These are phyloP conservation scores for Muscicapa striata DNA, from an alignment of 2,797 vertebrate genomes.

Conservation along the genomic window DNA sequence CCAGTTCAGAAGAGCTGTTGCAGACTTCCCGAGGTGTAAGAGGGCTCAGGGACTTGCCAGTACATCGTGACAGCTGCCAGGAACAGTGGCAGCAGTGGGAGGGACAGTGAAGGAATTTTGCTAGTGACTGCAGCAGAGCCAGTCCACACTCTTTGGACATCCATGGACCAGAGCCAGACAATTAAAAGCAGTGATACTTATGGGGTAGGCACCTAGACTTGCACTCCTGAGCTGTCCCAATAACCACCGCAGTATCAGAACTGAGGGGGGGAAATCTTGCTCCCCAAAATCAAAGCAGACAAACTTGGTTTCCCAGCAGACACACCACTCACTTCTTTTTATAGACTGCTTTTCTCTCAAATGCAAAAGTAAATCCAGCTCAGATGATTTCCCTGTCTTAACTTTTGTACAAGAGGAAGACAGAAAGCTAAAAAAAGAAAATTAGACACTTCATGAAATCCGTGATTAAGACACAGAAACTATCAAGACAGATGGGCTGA, in stretches of 20 bases:
- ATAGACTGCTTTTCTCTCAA: conserved; percentile 7
- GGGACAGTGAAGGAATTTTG: neutral
- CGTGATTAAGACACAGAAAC: conserved; percentile 71
- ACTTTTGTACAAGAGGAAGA: conserved; percentile 66
- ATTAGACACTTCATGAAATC: conserved; percentile 69
- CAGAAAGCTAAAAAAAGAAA: conserved; percentile 69
- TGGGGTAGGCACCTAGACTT: accelerated
- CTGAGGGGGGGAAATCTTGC: neutral
- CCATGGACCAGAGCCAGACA: neutral
- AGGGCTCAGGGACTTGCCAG: neutral
- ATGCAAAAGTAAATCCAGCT: conserved; percentile 64
- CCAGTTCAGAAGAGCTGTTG: neutral
- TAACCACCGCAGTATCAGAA: neutral
- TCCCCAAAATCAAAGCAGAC: neutral
- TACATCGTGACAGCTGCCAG: neutral
- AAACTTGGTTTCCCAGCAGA: neutral
- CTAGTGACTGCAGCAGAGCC: neutral
- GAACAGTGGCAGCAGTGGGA: neutral
- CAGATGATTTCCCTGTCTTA: conserved; percentile 62
- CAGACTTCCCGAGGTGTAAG: neutral
- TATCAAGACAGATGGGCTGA: conserved; percentile 73
- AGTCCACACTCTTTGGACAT: neutral
- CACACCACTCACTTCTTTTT: conserved; percentile 41
- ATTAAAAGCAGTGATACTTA: neutral
- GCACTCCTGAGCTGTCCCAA: neutral